These are phyloP conservation scores for Meteorus colon DNA, from an alignment of 2,888 invertebrate species.

Conservation along the genomic window DNA sequence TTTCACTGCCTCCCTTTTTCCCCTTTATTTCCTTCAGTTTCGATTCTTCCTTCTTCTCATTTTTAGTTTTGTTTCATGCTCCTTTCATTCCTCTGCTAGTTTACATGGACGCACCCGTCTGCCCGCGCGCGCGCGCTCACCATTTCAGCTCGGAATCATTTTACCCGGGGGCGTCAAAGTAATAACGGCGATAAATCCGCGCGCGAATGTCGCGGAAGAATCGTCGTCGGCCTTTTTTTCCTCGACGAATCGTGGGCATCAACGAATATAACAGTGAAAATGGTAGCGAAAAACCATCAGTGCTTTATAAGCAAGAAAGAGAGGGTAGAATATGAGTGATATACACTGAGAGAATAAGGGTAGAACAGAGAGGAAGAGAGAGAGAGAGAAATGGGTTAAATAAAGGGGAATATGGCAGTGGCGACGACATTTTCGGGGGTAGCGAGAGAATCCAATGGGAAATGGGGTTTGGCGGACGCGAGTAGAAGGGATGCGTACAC, in stretches of 20 bases:
- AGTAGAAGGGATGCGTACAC: conserved; percentile 52
- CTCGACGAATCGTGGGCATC: conserved; percentile 29
- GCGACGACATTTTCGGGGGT: conserved; percentile 41
- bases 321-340: not conserved
- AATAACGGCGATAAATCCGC: conserved; percentile 54
- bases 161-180: conserved; percentile 50
- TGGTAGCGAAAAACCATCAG: not conserved
- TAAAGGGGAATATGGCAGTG: conserved; percentile 34
- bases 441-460: conserved; percentile 39
- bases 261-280: not conserved
- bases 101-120: conserved; percentile 30
- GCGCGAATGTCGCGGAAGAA: conserved; percentile 44
- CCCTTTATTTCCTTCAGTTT: not conserved
- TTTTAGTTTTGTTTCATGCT: not conserved
- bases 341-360: not conserved
- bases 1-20: not conserved
- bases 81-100: not conserved
- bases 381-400: not conserved
- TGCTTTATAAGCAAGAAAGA: conserved; percentile 22
- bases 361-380: conserved; percentile 27
- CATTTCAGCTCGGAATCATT: conserved; percentile 36
- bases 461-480: conserved; percentile 45
- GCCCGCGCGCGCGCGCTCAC: not conserved
- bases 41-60: not conserved
- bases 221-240: conserved; percentile 25